A percentile compares a stretch with the other conserved stretches of the same genome.
Evolutionary conservation across 2,113 vertebrate genomes (phyloP).

Genomic region (Microcebus lehilahytsara): DNA sequence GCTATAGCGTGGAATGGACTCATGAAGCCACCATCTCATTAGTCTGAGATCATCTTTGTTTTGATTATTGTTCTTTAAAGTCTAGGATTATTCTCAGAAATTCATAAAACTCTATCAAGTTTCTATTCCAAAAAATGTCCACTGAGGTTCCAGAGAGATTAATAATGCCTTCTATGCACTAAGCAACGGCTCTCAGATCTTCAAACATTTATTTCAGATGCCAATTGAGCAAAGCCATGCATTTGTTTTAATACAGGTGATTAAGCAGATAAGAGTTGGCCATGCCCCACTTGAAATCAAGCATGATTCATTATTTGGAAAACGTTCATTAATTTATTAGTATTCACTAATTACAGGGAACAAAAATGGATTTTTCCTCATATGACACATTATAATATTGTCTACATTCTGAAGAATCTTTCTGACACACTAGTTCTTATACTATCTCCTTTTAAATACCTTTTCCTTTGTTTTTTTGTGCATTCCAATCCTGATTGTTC

Average conservation of each 20-base stretch:
- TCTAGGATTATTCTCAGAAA: slow-evolving; percentile 37
- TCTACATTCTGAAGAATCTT: neutral
- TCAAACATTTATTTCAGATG: neutral
- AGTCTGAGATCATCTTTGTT: slow-evolving; percentile 14
- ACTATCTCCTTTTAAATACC: neutral
- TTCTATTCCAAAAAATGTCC: neutral
- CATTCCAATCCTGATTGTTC: neutral
- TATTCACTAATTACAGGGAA: neutral
- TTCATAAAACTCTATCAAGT: slow-evolving; percentile 24
- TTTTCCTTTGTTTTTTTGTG: neutral
- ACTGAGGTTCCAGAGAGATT: neutral
- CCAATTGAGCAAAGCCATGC: neutral
- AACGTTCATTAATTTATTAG: neutral
- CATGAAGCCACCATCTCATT: neutral
- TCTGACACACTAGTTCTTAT: neutral
- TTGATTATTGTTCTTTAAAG: slow-evolving; percentile 17
- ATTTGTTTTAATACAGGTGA: neutral
- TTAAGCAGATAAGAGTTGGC: neutral
- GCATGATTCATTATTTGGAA: neutral
- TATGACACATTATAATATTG: neutral
- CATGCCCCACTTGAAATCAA: neutral
- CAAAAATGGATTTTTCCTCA: neutral
- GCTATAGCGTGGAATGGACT: neutral
- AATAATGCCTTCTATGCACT: neutral
- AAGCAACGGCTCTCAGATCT: neutral